Conservation (phyloP, 1,140 invertebrate species). For the Drosophila nigromelanica region DNA sequence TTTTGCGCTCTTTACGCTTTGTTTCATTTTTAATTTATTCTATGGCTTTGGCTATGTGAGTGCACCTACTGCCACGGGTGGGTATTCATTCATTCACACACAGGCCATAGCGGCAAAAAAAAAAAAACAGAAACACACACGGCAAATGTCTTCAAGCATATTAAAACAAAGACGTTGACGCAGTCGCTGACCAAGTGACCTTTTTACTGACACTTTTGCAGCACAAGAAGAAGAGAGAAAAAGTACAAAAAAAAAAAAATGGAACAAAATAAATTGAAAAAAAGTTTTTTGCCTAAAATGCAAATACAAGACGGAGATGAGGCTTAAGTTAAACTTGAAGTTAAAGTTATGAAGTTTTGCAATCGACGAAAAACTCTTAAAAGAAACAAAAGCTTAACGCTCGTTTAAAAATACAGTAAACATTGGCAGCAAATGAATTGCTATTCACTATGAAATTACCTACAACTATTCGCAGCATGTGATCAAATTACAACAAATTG, state of each 20-base stretch:
- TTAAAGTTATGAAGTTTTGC: constrained; percentile 47
- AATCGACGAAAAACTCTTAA: constrained; percentile 19
- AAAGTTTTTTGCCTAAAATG: constrained; percentile 48
- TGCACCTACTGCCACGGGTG: constrained; percentile 48
- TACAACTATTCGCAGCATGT: constrained; percentile 24
- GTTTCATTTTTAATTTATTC: constrained; percentile 82
- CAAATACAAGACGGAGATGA: constrained; percentile 8
- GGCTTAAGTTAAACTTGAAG: constrained; percentile 35
- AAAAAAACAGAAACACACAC: constrained; percentile 38
- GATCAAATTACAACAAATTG: constrained; percentile 39
- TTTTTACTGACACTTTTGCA: constrained; percentile 79
- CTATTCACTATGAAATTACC: constrained; percentile 31
- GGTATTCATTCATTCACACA: constrained; percentile 50
- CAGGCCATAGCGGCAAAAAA: constrained; percentile 30
- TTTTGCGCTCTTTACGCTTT: constrained; percentile 80
- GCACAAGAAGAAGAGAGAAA: constrained; percentile 44
- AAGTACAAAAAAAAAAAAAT: constrained; percentile 39
- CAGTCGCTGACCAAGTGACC: constrained; percentile 74
- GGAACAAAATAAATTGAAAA: constrained; percentile 53
- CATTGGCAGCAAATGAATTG: constrained; percentile 14
- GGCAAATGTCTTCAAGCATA: constrained; percentile 67
- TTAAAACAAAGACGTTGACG: constrained; percentile 66
- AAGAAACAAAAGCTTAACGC: not conserved
- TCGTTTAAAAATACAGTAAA: constrained; percentile 1
- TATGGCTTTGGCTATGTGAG: constrained; percentile 60